These are phyloP conservation scores for Oscheius sp. DNA, from an alignment of 2,888 invertebrate genomes.

Conservation along the genomic window DNA sequence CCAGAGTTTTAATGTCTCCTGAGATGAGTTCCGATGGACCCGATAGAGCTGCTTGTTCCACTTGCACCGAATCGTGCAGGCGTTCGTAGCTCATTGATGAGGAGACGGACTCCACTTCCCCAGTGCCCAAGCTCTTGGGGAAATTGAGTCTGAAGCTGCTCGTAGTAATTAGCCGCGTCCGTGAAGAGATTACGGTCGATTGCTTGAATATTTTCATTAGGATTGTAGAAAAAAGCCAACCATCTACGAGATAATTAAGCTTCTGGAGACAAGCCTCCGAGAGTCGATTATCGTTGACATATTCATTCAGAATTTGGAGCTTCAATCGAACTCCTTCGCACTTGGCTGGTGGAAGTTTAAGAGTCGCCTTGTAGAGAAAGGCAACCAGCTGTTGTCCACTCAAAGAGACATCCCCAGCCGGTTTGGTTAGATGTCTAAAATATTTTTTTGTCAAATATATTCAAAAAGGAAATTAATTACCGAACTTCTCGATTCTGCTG, in stretches of 20 bases:
- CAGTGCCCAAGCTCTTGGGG: conserved; percentile 35
- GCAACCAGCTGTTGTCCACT: conserved; percentile 52
- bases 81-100: conserved; percentile 32
- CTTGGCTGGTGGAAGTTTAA: conserved; percentile 47
- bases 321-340: conserved; percentile 60
- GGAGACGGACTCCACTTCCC: conserved; percentile 37
- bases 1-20: no score
- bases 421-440: conserved; percentile 53
- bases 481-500: no score
- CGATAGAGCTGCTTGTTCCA: no score
- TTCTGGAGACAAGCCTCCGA: conserved; percentile 55
- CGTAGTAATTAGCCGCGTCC: conserved; percentile 51
- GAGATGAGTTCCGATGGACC: no score
- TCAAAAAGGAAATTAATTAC: no score
- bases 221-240: conserved; percentile 36
- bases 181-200: conserved; percentile 58
- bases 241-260: conserved; percentile 65
- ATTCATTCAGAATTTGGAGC: conserved; percentile 44
- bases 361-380: conserved; percentile 57
- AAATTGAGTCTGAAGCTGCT: conserved; percentile 46
- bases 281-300: conserved; percentile 37
- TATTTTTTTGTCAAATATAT: not conserved
- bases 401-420: conserved; percentile 59
- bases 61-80: conserved; percentile 10
- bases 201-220: conserved; percentile 38